A percentile compares a stretch with the other conserved stretches of the same genome.
These are phyloP conservation scores for Drosophila seguyi DNA, from an alignment of 1,140 invertebrate genomes.

Conservation along the genomic window DNA sequence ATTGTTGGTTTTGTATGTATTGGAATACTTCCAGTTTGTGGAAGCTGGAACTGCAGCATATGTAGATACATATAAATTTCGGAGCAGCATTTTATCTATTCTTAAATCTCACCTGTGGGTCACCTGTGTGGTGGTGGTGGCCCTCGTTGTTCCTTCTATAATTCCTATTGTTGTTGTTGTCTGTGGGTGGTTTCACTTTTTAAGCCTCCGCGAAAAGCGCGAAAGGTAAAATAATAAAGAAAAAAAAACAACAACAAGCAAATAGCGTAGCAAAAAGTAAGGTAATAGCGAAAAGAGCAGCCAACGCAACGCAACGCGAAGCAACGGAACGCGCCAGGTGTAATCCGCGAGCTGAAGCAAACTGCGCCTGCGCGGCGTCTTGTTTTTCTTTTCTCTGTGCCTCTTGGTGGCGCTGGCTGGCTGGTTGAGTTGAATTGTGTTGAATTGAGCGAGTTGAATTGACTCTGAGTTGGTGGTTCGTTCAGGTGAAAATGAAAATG, in stretches of 20 bases:
- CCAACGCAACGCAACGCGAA: conserved; percentile 6
- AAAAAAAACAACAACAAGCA: background rate
- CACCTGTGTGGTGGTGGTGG: conserved; percentile 2
- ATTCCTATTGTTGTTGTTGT: background rate
- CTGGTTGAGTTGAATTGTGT: background rate
- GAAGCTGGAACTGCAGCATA: background rate
- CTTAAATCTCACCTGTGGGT: conserved; percentile 13
- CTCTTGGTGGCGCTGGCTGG: conserved; percentile 36
- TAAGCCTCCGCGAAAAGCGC: conserved; percentile 26
- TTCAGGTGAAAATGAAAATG: conserved; percentile 26
- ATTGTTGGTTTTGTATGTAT: background rate
- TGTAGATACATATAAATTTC: too few species aligned
- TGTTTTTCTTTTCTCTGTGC: conserved; percentile 46
- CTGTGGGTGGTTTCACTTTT: conserved; percentile 65
- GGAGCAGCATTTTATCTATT: background rate
- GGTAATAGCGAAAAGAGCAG: conserved; percentile 11
- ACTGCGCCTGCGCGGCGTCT: conserved; percentile 52
- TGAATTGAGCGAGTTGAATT: conserved; percentile 7
- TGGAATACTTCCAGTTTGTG: conserved; percentile 10
- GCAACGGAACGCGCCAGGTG: conserved; percentile 25
- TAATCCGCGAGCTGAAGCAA: conserved; percentile 25
- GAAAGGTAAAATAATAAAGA: background rate
- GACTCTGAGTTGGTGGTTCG: conserved; percentile 19
- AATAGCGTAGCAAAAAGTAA: conserved; percentile 1
- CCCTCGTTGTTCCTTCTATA: conserved; percentile 1